Evolutionary conservation across 2,888 invertebrate species (phyloP).

Genomic region (Thecophora atra): DNA sequence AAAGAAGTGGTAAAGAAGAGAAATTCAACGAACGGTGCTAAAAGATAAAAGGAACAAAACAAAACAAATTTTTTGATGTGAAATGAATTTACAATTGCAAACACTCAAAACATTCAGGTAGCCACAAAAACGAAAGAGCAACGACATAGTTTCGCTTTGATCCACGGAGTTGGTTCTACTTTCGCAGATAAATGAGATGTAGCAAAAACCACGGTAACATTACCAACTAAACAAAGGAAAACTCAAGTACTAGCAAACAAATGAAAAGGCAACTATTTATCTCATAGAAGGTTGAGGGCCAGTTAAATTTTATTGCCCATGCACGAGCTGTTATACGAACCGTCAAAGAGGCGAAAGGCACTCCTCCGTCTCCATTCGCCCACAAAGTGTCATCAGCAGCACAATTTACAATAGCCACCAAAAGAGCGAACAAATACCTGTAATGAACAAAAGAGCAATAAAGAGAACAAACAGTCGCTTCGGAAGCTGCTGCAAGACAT

Average conservation of each 20-base stretch:
- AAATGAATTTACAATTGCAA: no score
- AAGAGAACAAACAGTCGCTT: no score
- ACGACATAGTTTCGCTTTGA: not conserved
- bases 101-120: no score
- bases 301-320: constrained; percentile 17
- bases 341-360: not conserved
- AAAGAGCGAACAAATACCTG: no score
- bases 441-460: no score
- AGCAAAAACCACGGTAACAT: constrained; percentile 36
- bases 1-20: no score
- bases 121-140: no score
- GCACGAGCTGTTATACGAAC: constrained; percentile 4
- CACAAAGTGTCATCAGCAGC: not conserved
- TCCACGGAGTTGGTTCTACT: not conserved
- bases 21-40: no score
- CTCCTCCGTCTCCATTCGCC: not conserved
- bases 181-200: constrained; percentile 38
- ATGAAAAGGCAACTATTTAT: not conserved
- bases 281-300: not conserved
- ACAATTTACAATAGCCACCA: not conserved
- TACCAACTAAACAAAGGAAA: constrained; percentile 2
- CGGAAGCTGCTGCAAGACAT: no score
- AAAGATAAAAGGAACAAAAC: no score
- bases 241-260: not conserved
- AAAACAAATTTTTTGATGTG: no score